phyloP scores from a whole-genome alignment of 2,113 vertebrate species.

The Myocastor coypus region DNA sequence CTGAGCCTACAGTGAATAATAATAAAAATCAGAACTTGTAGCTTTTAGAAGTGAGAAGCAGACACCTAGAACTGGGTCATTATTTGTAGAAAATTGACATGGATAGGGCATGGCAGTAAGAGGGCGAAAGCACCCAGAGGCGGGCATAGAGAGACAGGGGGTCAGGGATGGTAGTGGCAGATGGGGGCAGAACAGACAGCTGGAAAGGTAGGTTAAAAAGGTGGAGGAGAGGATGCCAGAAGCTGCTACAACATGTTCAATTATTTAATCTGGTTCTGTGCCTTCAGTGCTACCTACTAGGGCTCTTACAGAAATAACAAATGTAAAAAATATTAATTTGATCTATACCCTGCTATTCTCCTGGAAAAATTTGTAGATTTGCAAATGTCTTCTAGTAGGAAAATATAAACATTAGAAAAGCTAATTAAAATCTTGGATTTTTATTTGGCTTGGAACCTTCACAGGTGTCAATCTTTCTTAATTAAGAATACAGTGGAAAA shows the following conservation, averaged over 20 bases:
- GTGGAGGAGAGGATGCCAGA: constrained; percentile 25
- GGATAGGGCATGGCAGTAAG: background rate
- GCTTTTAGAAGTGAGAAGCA: constrained; percentile 1
- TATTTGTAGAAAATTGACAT: background rate
- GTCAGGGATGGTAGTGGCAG: background rate
- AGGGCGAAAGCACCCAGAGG: background rate
- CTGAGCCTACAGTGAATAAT: background rate
- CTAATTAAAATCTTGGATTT: constrained; percentile 80
- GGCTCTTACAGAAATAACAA: constrained; percentile 61
- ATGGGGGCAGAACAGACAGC: background rate
- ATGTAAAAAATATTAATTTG: constrained; percentile 70
- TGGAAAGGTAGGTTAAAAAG: constrained; percentile 32
- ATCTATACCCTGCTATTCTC: constrained; percentile 71
- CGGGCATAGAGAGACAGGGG: background rate
- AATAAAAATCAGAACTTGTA: background rate
- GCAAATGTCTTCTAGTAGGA: constrained; percentile 76
- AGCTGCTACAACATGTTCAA: constrained; percentile 7
- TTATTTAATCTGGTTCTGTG: constrained; percentile 46
- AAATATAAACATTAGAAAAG: constrained; percentile 76
- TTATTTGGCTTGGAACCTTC: constrained; percentile 80
- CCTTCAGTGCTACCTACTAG: background rate
- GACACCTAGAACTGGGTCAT: background rate
- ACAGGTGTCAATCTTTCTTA: constrained; percentile 83
- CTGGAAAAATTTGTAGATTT: constrained; percentile 74
- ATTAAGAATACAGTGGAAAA: constrained; percentile 78